These are phyloP conservation scores for Phytoseiulus persimilis DNA, from an alignment of 2,888 invertebrate species.

Conservation along the genomic window DNA sequence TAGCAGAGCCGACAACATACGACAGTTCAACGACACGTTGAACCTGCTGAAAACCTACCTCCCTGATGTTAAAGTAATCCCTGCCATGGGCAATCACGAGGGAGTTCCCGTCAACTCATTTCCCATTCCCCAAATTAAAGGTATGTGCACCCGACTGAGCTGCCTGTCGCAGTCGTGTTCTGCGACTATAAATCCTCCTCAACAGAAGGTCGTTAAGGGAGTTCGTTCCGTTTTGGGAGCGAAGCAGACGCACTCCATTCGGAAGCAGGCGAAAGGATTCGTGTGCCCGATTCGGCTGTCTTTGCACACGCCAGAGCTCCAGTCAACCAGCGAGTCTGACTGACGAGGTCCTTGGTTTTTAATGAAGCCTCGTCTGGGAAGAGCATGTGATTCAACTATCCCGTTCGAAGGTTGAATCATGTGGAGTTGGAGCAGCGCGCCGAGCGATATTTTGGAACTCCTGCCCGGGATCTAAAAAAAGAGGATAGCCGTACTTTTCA, in stretches of 20 bases:
- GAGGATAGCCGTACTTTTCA: background rate
- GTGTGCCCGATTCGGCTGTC: too few relatives aligned
- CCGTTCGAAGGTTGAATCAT: too few relatives aligned
- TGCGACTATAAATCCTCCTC: background rate
- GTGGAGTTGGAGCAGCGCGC: too few relatives aligned
- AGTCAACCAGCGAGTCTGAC: too few relatives aligned
- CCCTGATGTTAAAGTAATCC: slow-evolving; percentile 65
- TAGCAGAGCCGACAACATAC: background rate
- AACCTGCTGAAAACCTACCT: background rate
- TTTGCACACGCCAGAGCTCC: too few relatives aligned
- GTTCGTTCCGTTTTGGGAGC: background rate
- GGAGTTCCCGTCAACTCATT: slow-evolving; percentile 64
- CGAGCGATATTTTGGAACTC: too few relatives aligned
- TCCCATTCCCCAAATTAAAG: slow-evolving; percentile 36
- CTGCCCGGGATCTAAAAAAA: too few relatives aligned
- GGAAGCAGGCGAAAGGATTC: too few relatives aligned
- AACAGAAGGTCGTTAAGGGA: background rate
- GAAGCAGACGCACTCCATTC: background rate
- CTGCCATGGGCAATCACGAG: slow-evolving; percentile 91
- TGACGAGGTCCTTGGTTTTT: too few relatives aligned
- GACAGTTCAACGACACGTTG: slow-evolving; percentile 20
- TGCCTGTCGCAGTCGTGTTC: background rate
- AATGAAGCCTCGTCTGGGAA: too few relatives aligned
- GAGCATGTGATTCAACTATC: too few relatives aligned
- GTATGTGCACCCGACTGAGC: background rate